Evolutionary conservation across 2,113 vertebrate genomes (phyloP).

Genomic region (Corynorhinus townsendii): DNA sequence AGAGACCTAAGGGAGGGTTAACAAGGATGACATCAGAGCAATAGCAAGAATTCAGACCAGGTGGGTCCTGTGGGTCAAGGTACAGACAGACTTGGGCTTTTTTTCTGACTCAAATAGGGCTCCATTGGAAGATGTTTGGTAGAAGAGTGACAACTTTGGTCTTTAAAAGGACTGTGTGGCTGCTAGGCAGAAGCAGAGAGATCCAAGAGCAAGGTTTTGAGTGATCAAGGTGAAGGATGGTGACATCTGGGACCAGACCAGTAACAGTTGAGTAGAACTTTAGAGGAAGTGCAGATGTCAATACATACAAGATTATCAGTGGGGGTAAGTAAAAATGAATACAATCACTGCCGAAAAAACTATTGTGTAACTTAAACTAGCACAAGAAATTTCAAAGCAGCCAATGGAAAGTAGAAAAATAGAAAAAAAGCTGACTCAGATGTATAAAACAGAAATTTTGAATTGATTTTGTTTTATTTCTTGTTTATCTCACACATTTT

Average conservation of each 20-base stretch:
- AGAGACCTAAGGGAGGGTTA: neutral
- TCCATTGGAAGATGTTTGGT: neutral
- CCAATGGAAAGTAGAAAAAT: neutral
- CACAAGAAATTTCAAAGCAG: neutral
- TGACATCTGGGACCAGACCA: neutral
- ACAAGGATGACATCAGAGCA: neutral
- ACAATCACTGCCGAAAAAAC: neutral
- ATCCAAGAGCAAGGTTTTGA: neutral
- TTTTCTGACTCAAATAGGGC: neutral
- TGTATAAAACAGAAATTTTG: neutral
- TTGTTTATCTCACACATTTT: neutral
- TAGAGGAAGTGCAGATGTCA: neutral
- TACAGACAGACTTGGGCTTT: neutral
- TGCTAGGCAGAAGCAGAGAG: neutral
- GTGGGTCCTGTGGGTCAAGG: neutral
- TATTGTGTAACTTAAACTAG: neutral
- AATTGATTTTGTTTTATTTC: neutral
- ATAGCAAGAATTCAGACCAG: neutral
- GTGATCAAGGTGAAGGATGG: neutral
- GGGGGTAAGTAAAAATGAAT: neutral
- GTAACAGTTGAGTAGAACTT: neutral
- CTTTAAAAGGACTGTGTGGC: neutral
- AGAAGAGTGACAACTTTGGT: neutral
- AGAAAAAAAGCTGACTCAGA: neutral
- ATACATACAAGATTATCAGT: neutral